Conservation (phyloP, 2,888 invertebrate genomes). For the Ophion slaviceki region DNA sequence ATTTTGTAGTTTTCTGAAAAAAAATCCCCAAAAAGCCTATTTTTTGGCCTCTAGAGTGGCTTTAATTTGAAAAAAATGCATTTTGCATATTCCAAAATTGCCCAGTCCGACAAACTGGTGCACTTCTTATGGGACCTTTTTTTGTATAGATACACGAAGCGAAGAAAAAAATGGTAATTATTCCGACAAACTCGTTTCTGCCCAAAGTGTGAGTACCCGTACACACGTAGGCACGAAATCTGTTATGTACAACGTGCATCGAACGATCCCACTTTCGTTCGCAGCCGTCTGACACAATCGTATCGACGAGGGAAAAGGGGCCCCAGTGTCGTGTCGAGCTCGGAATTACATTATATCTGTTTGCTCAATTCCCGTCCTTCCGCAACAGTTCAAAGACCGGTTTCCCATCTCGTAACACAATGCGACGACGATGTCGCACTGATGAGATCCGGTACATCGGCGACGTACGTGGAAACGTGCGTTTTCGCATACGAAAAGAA, state of each 20-base stretch:
- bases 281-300: not conserved
- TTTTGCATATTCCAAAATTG: too few species aligned
- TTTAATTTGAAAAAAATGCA: too few species aligned
- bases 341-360: constrained; percentile 44
- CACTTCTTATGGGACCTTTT: not conserved
- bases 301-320: constrained; percentile 1
- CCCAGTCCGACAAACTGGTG: too few species aligned
- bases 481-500: not conserved
- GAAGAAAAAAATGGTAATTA: not conserved
- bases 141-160: not conserved
- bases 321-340: constrained; percentile 18
- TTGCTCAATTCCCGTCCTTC: constrained; percentile 57
- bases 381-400: constrained; percentile 64
- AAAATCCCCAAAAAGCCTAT: too few species aligned
- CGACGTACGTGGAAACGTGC: not conserved
- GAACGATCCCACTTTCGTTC: constrained; percentile 7
- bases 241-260: not conserved
- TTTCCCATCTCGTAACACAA: constrained; percentile 26
- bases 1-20: too few species aligned
- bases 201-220: too few species aligned
- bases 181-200: not conserved
- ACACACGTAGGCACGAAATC: not conserved
- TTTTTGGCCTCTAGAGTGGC: too few species aligned
- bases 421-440: constrained; percentile 3
- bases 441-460: not conserved